Base-by-base conservation (phyloP, 2,888 invertebrate species). In the Spodoptera littoralis region DNA sequence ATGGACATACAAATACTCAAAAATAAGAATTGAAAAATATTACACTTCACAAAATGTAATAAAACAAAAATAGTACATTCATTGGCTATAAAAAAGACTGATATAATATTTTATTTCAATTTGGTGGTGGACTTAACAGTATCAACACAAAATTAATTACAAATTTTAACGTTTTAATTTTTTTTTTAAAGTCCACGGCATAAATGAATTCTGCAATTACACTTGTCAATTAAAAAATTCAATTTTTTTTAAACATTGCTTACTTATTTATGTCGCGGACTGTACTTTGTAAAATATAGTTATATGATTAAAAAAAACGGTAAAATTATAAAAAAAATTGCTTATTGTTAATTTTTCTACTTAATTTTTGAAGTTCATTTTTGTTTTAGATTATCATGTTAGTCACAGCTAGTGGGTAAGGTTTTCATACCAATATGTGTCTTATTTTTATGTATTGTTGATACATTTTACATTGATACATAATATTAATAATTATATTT, bases 81-180 rank as follows among this genome's bases (percentile, higher is more conserved):
- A 47, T 73, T 73, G 65, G 69, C 63, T 63, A 62, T 62, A 73
- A 63, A 63, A 43, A 74, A 74, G 74, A 74, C 74, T 74, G 74
- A 74, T 68, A 51, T 74, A 74, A 60, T 70, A 65, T 61, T 63
- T 61, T 52, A 50, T 62, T 60, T 42, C 59, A 59, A 36, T 53
- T 60, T 24, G 54, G 51, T 72, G 61, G 61, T 48, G 61, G 61
- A 54, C 51, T 57, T 61, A 8, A 13, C 11, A 13, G 54, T 62
- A 56, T 52, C 22, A 4, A 11, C 54, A 59, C 9, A n/a, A 71
- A 65, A 65, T 59, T 43, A 43, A 24, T 36, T 18, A 42, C 45
- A 63, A 36, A 46, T 51, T 50, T 36, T 53, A 43, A 49, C 8
- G 44, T 65, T 44, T 46, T 42, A 44, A 27, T 8, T 0, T 42